phyloP scores from a whole-genome alignment of 2,888 invertebrate species.

The Ferrisia virgata region DNA sequence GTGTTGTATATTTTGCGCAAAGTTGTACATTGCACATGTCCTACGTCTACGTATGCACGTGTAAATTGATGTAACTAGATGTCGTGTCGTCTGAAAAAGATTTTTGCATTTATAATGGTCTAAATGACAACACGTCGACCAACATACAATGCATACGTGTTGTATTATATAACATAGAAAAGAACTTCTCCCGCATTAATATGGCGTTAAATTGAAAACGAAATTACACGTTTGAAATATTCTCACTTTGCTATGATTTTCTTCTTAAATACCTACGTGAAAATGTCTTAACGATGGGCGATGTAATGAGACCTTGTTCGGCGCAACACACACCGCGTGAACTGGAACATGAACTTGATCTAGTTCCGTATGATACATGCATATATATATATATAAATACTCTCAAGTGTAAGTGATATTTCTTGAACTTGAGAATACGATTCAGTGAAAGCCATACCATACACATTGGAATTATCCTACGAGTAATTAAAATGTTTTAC shows the following conservation, averaged over 20 bases:
- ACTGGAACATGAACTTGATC: constrained; percentile 9
- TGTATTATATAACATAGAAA: background rate
- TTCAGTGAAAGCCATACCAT: background rate
- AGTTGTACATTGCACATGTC: too few relatives aligned
- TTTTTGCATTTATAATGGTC: background rate
- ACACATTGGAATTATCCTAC: background rate
- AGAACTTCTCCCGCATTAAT: background rate
- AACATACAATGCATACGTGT: background rate
- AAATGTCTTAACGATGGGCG: background rate
- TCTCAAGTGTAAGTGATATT: background rate
- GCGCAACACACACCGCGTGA: background rate
- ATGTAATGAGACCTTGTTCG: background rate
- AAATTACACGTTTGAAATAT: background rate
- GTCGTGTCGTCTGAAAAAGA: background rate
- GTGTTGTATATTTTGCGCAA: too few relatives aligned
- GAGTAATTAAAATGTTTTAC: background rate
- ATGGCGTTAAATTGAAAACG: background rate
- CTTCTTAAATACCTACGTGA: background rate
- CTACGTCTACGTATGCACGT: background rate
- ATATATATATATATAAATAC: too few relatives aligned
- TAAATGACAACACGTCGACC: background rate
- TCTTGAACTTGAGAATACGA: background rate
- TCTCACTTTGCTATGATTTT: background rate
- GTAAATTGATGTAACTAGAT: constrained; percentile 6
- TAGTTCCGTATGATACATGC: background rate